Percentiles rank a stretch among this genome's conserved stretches.
Evolutionary conservation across 2,113 vertebrate genomes (phyloP).

Genomic region (Tyto alba): DNA sequence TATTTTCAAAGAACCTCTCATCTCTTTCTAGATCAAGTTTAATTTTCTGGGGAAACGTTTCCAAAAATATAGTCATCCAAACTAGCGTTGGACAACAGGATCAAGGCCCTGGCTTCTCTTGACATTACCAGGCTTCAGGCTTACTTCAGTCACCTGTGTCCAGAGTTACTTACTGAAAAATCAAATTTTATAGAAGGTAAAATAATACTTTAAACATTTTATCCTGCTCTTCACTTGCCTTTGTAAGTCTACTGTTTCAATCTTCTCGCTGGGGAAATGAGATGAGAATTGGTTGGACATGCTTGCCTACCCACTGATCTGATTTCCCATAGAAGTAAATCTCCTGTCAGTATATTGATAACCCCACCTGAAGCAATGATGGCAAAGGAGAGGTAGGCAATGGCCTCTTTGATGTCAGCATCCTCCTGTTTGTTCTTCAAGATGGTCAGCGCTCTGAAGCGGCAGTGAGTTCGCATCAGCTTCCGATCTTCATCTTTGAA

Average conservation of each 20-base stretch:
- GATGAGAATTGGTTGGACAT: neutral
- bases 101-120: too few relatives aligned
- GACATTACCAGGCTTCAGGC: too few relatives aligned
- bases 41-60: too few relatives aligned
- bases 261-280: neutral
- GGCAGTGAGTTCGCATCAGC: conserved; percentile 81
- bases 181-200: too few relatives aligned
- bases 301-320: neutral
- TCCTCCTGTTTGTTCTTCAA: conserved; percentile 64
- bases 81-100: too few relatives aligned
- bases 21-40: too few relatives aligned
- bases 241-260: neutral
- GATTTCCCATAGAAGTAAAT: neutral
- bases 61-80: too few relatives aligned
- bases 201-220: neutral
- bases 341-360: neutral
- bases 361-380: conserved; percentile 85
- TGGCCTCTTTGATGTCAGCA: conserved; percentile 78
- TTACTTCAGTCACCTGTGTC: too few relatives aligned
- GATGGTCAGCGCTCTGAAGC: conserved; percentile 76
- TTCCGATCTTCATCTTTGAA: conserved; percentile 75
- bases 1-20: too few relatives aligned
- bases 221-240: neutral
- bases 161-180: too few relatives aligned
- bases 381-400: conserved; percentile 88